Base-by-base conservation (phyloP, 1,140 invertebrate species). In the Nephila pilipes region DNA sequence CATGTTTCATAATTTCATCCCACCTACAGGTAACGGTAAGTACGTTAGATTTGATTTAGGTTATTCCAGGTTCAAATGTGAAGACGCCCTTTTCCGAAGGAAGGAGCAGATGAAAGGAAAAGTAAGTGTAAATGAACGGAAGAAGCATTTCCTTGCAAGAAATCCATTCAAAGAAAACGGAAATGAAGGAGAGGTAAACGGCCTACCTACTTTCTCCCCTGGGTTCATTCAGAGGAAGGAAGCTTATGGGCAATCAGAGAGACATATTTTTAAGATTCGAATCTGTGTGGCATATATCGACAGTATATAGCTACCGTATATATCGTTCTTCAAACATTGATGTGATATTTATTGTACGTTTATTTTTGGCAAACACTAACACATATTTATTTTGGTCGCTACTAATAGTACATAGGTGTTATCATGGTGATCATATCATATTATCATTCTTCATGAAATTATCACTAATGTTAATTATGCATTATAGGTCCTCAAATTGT, bases 51-150 rank as follows among this genome's bases (percentile, higher is more conserved):
- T 75, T 75, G 69, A 75, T 75, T 75, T 75, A 75, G 69, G 32
- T 75, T 75, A 75, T 32, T 75, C 25, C 25, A 36, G 69, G 32
- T 60, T 18, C 18, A 22, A 60, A 14, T 22, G 1, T 8, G 25
- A 32, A 32, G 25, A 18, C 1, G 29, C 16, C 29, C 25, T 32
- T 75, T 32, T 75, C 32, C 69, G 25, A 29, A 75, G 69, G 69
- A 75, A 75, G 29, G 12, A 36, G 69, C 69, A 75, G 69, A 75
- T 75, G 69, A 75, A 75, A 75, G 69, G 69, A 75, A 75, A 75
- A 75, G 69, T 75, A 36, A 75, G 69, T 75, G 69, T 75, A 75
- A 75, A 75, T 75, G 69, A 75, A 75, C 69, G 69, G 69, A 75
- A 75, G 69, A 18, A 75, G 32, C 12, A 32, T 75, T 75, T 29